These are phyloP conservation scores for Papilio polytes DNA, from an alignment of 1,140 invertebrate species.

Conservation along the genomic window DNA sequence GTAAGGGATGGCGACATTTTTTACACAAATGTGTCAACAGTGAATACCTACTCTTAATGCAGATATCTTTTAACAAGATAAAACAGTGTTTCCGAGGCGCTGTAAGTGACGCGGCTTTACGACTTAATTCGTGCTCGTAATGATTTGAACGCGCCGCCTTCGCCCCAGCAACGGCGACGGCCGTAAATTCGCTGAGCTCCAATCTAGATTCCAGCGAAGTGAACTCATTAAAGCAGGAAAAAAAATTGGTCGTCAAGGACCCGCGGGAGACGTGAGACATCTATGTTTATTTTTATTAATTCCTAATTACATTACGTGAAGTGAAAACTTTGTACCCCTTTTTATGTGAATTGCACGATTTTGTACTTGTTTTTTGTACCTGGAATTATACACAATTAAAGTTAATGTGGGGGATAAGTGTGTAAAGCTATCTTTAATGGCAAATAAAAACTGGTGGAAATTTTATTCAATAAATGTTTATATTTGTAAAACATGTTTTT, in stretches of 20 bases:
- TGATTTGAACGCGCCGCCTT: constrained; percentile 74
- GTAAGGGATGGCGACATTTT: no score
- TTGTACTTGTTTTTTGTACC: no score
- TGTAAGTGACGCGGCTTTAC: constrained; percentile 76
- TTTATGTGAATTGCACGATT: no score
- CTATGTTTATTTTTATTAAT: not conserved
- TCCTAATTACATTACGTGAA: not conserved
- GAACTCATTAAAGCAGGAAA: constrained; percentile 12
- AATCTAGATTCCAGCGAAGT: constrained; percentile 9
- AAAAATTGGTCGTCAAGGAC: constrained; percentile 5
- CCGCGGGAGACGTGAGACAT: not conserved
- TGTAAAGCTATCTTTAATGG: no score
- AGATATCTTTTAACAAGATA: constrained; percentile 13
- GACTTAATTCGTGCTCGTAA: constrained; percentile 79
- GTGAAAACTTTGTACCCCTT: not conserved
- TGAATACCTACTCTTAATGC: not conserved
- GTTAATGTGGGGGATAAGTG: no score
- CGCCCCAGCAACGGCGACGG: constrained; percentile 13
- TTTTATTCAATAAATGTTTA: not conserved
- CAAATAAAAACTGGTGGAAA: not conserved
- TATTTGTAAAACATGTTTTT: not conserved
- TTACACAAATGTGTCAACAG: not conserved
- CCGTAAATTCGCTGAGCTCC: constrained; percentile 6
- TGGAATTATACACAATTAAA: no score
- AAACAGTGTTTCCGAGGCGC: constrained; percentile 40